Conservation (phyloP, 2,888 invertebrate species). For the Pammene fasciana region DNA sequence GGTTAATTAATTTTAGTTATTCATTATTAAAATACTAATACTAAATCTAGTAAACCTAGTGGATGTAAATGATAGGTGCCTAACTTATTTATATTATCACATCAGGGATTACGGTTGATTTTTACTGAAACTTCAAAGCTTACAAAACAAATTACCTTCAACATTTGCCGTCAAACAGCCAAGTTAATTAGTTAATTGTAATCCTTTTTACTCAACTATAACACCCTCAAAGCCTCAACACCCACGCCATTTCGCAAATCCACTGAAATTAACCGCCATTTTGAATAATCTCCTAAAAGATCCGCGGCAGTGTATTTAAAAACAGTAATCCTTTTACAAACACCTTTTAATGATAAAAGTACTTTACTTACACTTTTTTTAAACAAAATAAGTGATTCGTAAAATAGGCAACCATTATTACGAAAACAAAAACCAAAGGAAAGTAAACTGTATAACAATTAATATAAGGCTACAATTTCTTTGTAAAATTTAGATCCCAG, state of each 20-base stretch:
- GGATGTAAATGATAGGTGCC: too few species aligned
- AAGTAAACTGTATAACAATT: neutral
- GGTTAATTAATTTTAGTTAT: too few species aligned
- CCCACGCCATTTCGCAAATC: slow-evolving; percentile 21
- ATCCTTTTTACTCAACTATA: slow-evolving; percentile 24
- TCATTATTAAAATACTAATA: too few species aligned
- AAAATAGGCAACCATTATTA: slow-evolving; percentile 6
- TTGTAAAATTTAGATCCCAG: neutral
- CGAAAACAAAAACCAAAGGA: neutral
- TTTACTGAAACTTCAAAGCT: too few species aligned
- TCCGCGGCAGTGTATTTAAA: slow-evolving; percentile 35
- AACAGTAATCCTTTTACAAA: slow-evolving; percentile 38
- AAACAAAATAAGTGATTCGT: slow-evolving; percentile 22
- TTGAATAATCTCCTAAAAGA: slow-evolving; percentile 21
- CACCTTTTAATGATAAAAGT: slow-evolving; percentile 38
- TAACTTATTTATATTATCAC: too few species aligned
- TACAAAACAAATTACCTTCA: neutral
- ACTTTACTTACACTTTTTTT: slow-evolving; percentile 26
- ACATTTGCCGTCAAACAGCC: neutral
- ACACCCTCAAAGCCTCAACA: slow-evolving; percentile 9
- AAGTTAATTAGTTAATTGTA: slow-evolving; percentile 21
- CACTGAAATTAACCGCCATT: slow-evolving; percentile 27
- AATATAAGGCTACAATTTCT: neutral
- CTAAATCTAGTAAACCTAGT: too few species aligned
- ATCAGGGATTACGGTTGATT: too few species aligned